Percentiles rank a stretch among this genome's conserved stretches.
phyloP scores from a whole-genome alignment of 2,113 vertebrate genomes.

The Zingel zingel region DNA sequence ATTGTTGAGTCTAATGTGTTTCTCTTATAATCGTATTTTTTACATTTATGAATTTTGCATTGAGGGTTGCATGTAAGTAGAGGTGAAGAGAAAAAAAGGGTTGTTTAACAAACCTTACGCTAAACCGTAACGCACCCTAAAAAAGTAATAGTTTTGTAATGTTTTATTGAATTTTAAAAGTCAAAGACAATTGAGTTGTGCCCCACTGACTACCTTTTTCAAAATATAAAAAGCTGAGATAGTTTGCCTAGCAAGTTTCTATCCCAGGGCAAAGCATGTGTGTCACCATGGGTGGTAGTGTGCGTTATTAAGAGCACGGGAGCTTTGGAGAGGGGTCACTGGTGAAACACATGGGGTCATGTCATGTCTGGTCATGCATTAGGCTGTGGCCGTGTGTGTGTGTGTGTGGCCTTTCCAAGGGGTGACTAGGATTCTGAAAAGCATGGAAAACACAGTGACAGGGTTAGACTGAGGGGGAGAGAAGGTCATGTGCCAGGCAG shows the following conservation, averaged over 20 bases:
- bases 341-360: conserved; percentile 55
- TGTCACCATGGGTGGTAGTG: conserved; percentile 48
- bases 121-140: not conserved
- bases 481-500: conserved; percentile 42
- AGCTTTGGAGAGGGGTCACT: conserved; percentile 62
- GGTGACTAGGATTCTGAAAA: conserved; percentile 70
- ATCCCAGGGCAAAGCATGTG: conserved; percentile 17
- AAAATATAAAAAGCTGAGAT: not conserved
- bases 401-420: conserved; percentile 54
- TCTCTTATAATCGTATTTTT: not conserved
- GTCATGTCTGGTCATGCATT: conserved; percentile 64
- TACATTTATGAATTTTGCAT: not conserved
- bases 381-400: conserved; percentile 11
- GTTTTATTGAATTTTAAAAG: not conserved
- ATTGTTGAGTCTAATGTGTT: not conserved
- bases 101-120: not conserved
- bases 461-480: conserved; percentile 41
- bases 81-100: not conserved
- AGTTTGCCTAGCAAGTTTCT: not conserved
- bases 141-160: not conserved
- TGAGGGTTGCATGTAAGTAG: not conserved
- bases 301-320: conserved; percentile 62
- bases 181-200: not conserved
- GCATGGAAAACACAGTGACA: conserved; percentile 58
- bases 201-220: not conserved